Base-by-base conservation (phyloP, 2,888 invertebrate species). In the Thymelicus sylvestris region DNA sequence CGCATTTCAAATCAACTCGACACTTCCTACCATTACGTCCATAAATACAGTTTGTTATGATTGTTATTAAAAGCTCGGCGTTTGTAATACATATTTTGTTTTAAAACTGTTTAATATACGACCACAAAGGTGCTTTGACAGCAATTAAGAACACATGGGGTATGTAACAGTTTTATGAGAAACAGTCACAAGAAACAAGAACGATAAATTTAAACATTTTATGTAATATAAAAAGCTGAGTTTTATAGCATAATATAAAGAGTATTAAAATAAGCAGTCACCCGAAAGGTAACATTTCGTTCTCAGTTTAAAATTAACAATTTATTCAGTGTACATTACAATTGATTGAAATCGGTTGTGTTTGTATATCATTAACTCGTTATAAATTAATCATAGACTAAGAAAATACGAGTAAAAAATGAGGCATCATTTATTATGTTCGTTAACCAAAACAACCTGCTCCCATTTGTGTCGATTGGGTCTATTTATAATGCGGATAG, bases 121-220 rank as follows among this genome's bases (percentile, higher is more conserved):
- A 71, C 61, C 41, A 15, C 55, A 66, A 71, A 55, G 31, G 61
- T 61, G 61, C 47, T 71, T 52, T 73, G 74, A 77, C 80, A 77
- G 79, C 78, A 81, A 80, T 81, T 83, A 81, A 82, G 80, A 78
- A 81, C 71, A 67, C 72, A 79, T 80, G 76, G 76, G 79, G 65
- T 57, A 72, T 38, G 60, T 63, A 59, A 41, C 67, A 60, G 67
- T 67, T 73, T 73, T 73, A 80, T 64, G 72, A 57, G 41, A 68
- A 69, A 73, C 81, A 85, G 86, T 88, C 86, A 85, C 82, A 82
- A 81, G 82, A 86, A 89, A 88, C 86, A 89, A 86, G 85, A 80
- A 73, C 83, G 78, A 88, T 90, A 90, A 90, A 90, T 89, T 88
- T 78, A 77, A 82, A 83, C 79, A 81, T 80, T 88, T 86, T 85